These are phyloP conservation scores for Apodemia mormo DNA, from an alignment of 2,888 invertebrate species.

Conservation along the genomic window DNA sequence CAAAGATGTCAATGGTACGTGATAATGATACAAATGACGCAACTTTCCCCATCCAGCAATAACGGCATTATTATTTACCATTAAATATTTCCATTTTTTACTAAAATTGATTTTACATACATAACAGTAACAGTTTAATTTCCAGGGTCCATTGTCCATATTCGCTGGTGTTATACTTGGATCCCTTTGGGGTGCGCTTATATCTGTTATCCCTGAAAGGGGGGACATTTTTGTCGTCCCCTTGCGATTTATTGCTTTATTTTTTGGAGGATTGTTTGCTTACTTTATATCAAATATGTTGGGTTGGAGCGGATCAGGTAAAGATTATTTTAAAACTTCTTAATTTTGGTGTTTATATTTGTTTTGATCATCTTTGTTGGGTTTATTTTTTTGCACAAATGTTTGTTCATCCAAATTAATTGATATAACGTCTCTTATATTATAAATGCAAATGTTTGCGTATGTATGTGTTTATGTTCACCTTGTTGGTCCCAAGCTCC, in stretches of 20 bases:
- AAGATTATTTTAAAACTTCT: conserved; percentile 2
- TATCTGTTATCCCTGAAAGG: conserved; percentile 87
- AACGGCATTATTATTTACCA: no score
- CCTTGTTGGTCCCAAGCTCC: no score
- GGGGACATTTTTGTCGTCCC: conserved; percentile 86
- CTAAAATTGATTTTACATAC: neutral
- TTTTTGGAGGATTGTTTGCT: conserved; percentile 88
- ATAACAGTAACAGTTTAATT: conserved; percentile 22
- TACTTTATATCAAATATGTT: conserved; percentile 88
- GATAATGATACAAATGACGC: no score
- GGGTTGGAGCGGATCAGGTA: conserved; percentile 83
- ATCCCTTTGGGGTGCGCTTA: conserved; percentile 85
- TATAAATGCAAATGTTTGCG: no score
- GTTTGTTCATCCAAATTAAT: no score
- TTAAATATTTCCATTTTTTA: no score
- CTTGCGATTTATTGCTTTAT: conserved; percentile 85
- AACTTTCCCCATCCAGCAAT: no score
- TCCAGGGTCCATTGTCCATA: conserved; percentile 85
- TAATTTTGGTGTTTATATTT: neutral
- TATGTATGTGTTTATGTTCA: no score
- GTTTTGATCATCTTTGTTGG: neutral
- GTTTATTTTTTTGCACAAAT: no score
- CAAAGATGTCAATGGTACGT: no score
- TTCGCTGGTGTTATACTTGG: conserved; percentile 87
- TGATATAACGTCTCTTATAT: no score